Percentiles rank a stretch among this genome's conserved stretches.
phyloP scores from a whole-genome alignment of 2,888 invertebrate genomes.

The Ectemnius cavifrons region DNA sequence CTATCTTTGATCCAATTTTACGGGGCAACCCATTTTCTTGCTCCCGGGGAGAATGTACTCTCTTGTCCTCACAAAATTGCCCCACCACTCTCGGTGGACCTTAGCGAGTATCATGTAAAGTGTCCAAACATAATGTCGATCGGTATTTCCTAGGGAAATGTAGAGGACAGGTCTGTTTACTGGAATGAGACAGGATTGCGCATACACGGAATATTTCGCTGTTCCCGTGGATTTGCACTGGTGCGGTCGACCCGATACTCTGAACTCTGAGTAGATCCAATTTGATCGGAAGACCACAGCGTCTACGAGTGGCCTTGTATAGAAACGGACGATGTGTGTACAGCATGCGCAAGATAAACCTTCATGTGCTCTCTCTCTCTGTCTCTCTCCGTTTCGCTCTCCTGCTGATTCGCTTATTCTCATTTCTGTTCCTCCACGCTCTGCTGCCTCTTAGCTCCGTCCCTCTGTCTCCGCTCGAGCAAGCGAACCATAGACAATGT shows the following conservation, averaged over 20 bases:
- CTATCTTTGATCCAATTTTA: constrained; percentile 9
- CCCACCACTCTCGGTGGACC: constrained; percentile 10
- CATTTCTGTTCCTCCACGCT: constrained; percentile 23
- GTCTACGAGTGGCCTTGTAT: constrained; percentile 56
- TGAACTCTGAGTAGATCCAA: constrained; percentile 71
- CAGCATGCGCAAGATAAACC: constrained; percentile 47
- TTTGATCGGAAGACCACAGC: constrained; percentile 72
- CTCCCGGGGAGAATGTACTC: constrained; percentile 9
- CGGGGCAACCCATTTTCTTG: background rate
- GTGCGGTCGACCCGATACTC: constrained; percentile 65
- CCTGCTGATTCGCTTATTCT: constrained; percentile 28
- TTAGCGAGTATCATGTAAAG: constrained; percentile 54
- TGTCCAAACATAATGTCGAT: constrained; percentile 51
- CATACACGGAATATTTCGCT: constrained; percentile 58
- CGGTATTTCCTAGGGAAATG: constrained; percentile 58
- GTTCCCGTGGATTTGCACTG: constrained; percentile 63
- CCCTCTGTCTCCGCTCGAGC: background rate
- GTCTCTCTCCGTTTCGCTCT: constrained; percentile 28
- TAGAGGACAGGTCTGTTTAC: constrained; percentile 38
- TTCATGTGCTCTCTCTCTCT: constrained; percentile 23
- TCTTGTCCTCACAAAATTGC: no score
- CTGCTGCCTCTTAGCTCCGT: constrained; percentile 12
- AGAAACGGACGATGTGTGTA: constrained; percentile 63
- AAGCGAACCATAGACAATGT: constrained; percentile 67
- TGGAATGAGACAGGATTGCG: constrained; percentile 51